phyloP scores from a whole-genome alignment of 2,113 vertebrate genomes.

The Lophochroa leadbeateri region DNA sequence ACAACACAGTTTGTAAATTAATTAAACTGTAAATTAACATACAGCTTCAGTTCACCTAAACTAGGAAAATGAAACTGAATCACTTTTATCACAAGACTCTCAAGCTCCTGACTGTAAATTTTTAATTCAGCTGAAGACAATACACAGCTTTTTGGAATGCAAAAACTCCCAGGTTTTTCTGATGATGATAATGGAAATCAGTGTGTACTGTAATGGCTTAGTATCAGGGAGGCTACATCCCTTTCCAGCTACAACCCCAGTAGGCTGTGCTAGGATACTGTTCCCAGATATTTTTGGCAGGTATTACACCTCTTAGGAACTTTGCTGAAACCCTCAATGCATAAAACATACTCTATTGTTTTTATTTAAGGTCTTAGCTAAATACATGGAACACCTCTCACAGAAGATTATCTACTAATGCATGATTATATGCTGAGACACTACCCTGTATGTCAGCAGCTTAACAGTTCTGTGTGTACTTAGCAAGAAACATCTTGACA shows the following conservation, averaged over 20 bases:
- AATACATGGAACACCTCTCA: background rate
- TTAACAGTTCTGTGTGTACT: slow-evolving; percentile 11
- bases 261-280: background rate
- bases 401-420: background rate
- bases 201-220: background rate
- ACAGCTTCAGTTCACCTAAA: background rate
- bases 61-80: background rate
- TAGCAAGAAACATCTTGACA: slow-evolving; percentile 28
- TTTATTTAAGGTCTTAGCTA: background rate
- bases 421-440: background rate
- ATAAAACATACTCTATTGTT: background rate
- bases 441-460: background rate
- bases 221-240: background rate
- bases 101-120: background rate
- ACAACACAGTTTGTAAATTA: background rate
- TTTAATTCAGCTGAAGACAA: background rate
- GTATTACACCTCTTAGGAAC: background rate
- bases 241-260: background rate
- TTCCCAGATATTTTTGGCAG: background rate
- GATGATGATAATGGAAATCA: background rate
- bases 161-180: background rate
- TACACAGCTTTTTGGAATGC: background rate
- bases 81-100: background rate
- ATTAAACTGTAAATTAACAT: background rate
- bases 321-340: background rate